Evolutionary conservation across 2,888 invertebrate genomes (phyloP), one percentile per base, ranked within the genome.

Genomic region (Ligdia adustata): DNA sequence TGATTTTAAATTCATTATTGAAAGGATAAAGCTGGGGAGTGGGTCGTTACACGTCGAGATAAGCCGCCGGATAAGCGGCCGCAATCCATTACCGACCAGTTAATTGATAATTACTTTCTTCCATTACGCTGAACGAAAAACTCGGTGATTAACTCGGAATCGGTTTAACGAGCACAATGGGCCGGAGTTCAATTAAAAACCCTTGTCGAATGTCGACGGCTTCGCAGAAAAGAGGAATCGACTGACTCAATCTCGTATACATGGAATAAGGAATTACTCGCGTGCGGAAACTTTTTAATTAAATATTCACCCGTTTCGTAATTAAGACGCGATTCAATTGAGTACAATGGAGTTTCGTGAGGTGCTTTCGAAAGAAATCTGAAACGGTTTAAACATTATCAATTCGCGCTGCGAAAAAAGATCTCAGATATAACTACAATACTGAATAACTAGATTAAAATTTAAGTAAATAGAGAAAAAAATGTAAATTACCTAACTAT

Each of bases 21-120:
- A 29, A 79, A 78, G 69, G 75, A 80, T 82, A 75, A 74, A 79
- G 69, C 69, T 52, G 70, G 63, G 64, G 74, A 75, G 71, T 71
- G 70, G 76, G 71, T 75, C 77, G 75, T 78, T 75, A 75, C 78
- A 77, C 69, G 76, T 72, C 69, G 74, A 77, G 85, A 86, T 85
- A 85, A 86, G 82, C 83, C 73, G 65, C 55, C 62, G 79, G 82
- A 83, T 86, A 83, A 85, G 80, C 87, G 75, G 73, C 82, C 82
- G 71, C 87, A 84, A 89, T 89, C 88, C 82, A 87, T 89, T 90
- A 89, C 83, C 82, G 82, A 76, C 71, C 82, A 79, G 85, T 88
- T 88, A 89, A 90, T 89, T 88, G 86, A 87, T 88, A 88, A 90
- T 89, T 87, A 88, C 88, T 88, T 88, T 89, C 88, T 87, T 87